These are phyloP conservation scores for Mus pahari DNA, from an alignment of 2,113 vertebrate genomes.

Conservation along the genomic window DNA sequence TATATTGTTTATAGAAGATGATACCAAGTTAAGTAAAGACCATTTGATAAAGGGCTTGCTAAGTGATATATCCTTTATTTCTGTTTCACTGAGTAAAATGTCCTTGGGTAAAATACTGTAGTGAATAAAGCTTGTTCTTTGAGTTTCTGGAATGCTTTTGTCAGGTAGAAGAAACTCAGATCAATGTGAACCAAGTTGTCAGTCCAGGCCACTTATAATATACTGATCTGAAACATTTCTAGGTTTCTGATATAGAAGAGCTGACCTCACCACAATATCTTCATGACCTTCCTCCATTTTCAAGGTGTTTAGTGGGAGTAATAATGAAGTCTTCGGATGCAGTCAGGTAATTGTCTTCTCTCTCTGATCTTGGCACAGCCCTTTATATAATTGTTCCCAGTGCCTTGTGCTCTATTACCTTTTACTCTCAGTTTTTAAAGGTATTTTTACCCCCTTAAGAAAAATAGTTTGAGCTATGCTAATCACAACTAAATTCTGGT, in stretches of 20 bases:
- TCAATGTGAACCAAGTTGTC: not conserved
- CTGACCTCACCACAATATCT: slow-evolving; percentile 85
- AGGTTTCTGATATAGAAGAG: slow-evolving; percentile 86
- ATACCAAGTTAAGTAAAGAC: not conserved
- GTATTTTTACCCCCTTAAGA: not conserved
- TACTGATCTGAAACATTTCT: slow-evolving; percentile 53
- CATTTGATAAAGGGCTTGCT: not conserved
- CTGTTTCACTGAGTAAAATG: not conserved
- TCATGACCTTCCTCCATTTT: slow-evolving; percentile 93
- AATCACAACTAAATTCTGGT: not conserved
- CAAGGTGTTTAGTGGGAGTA: slow-evolving; percentile 88
- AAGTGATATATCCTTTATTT: not conserved
- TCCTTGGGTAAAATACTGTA: not conserved
- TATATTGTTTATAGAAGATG: not conserved
- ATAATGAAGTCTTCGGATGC: slow-evolving; percentile 88
- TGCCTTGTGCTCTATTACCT: not conserved
- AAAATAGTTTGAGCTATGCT: slow-evolving; percentile 7
- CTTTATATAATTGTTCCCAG: not conserved
- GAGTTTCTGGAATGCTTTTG: slow-evolving; percentile 37
- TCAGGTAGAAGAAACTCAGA: not conserved
- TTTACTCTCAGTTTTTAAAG: not conserved
- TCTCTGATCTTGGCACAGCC: not conserved
- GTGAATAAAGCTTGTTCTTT: not conserved
- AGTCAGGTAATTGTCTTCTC: slow-evolving; percentile 88
- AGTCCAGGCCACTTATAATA: not conserved